phyloP scores from a whole-genome alignment of 2,888 invertebrate genomes.

The Zaprionus obscuricornis region DNA sequence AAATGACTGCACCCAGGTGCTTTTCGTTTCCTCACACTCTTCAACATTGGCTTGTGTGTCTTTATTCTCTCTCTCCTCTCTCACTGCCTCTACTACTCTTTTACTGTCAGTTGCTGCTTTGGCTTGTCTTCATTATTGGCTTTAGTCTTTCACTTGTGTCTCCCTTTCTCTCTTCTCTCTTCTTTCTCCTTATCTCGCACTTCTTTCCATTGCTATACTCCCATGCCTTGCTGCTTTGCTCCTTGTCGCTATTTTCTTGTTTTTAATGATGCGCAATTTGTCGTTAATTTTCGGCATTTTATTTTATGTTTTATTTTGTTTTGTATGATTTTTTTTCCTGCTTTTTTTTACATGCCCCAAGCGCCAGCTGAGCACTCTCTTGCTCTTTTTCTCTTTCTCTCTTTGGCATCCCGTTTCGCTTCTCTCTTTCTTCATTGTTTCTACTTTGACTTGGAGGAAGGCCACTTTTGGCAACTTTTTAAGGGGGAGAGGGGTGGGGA shows the following conservation, averaged over 20 bases:
- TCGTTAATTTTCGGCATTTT: slow-evolving; percentile 74
- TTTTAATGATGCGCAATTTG: slow-evolving; percentile 78
- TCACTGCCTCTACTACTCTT: slow-evolving; percentile 11
- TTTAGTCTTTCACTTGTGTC: slow-evolving; percentile 26
- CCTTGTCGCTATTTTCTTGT: slow-evolving; percentile 27
- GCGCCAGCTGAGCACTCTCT: slow-evolving; percentile 37
- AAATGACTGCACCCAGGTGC: slow-evolving; percentile 71
- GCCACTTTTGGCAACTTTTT: slow-evolving; percentile 40
- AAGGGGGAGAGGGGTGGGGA: no score
- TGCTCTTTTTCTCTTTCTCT: not conserved
- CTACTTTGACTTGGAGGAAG: slow-evolving; percentile 20
- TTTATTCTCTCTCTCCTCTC: not conserved
- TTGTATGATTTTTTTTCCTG: slow-evolving; percentile 40
- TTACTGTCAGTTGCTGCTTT: slow-evolving; percentile 31
- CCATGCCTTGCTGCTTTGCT: not conserved
- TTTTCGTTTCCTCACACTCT: not conserved
- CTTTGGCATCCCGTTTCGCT: slow-evolving; percentile 2
- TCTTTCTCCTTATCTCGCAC: not conserved
- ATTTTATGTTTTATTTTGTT: slow-evolving; percentile 60
- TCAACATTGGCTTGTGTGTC: no score
- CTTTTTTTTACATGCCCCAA: slow-evolving; percentile 13
- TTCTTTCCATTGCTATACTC: slow-evolving; percentile 3
- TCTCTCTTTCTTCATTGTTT: not conserved
- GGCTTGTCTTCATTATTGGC: slow-evolving; percentile 62
- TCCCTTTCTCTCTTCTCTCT: not conserved